Evolutionary conservation across 2,113 vertebrate genomes (phyloP), one percentile per base, ranked within the genome.

Genomic region (Chloropsis hardwickii): DNA sequence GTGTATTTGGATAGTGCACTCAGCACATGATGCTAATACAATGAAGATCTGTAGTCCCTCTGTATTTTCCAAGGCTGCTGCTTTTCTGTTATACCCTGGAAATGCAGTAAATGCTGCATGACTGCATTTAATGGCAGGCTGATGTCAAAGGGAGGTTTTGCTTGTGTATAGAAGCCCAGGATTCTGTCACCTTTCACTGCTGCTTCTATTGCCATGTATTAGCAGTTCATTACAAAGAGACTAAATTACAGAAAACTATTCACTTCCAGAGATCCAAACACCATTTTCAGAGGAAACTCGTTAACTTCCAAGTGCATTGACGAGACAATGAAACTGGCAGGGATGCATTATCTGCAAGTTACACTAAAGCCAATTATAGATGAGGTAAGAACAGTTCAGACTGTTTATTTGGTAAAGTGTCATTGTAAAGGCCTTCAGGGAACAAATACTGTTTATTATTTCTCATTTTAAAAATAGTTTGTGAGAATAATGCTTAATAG

Each of bases 281-380:
- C 99, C 90, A 99, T 99, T 97, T 99, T 99, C 97, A 98, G 99
- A 86, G 99, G 99, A 86, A 99, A 99, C 96, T 99, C 99, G 0
- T 96, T 99, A 95, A 99, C 99, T 3, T 99, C 99, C 81, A 99
- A 99, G 96, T 99, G 99, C 97, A 99, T 99, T 44, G 99, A 99
- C 3, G 99, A 99, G 97, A 99, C 99, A 17, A 99, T 99, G 99
- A 99, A 99, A 97, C 98, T 99, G 92, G 99, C 99, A 8, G 99
- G 99, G 50, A 99, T 99, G 99, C 99, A 99, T 97, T 99, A 99
- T 96, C 98, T 99, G 70, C 99, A 99, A 45, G 99, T 99, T 97
- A 99, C 99, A 18, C 98, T 99, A 82, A 99, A 99, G 94, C 99
- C 99, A 24, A 98, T 99, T 95, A 99, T 99, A 61, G 99, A 99